Evolutionary conservation across 2,888 invertebrate species (phyloP), one percentile per base, ranked within the genome.

Genomic region (Eupithecia tripunctaria): DNA sequence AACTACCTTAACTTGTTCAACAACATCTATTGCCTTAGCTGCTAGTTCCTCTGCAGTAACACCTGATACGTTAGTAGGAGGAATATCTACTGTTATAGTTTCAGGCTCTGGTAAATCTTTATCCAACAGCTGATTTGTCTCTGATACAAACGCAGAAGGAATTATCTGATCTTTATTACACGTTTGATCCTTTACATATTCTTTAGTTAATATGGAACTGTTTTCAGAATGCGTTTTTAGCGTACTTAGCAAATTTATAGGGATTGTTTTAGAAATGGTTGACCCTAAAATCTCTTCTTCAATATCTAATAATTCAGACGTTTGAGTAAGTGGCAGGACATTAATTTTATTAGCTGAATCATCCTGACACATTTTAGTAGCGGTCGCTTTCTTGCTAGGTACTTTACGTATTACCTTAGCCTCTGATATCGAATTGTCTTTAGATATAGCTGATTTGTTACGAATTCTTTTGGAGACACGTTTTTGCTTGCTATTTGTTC

Each of bases 251-350:
- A 60, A 60, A 18, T 60, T 60, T 60, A 29, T 18, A 18, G 60
- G 15, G 2, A 60, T 18, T 8, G 1, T 18, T 60, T 83, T 86
- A 51, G 78, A 76, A 69, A 88, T 88, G 75, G 81, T 82, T 27
- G 84, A 79, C 18, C 81, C 81, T 66, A 78, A 25, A 14, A 56
- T 56, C 56, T 56, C 56, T 56, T 21, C 25, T 56, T 56, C 56
- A 25, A 56, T 25, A 56, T 56, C 56, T 25, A 56, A 41, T 70
- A 88, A 80, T 73, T 84, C 81, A 25, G 86, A 80, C 78, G 89
- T 86, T 89, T 86, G 62, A 72, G 2, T 60, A 60, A 60, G 27
- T 27, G 59, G 27, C 60, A 18, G 18, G 0, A 15, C 18, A 29
- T 29, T 29, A 18, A 21, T 60, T 18, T 18, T 18, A 60, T 60